Conservation (phyloP, 1,140 invertebrate species). For the Hesperophylax magnus region DNA sequence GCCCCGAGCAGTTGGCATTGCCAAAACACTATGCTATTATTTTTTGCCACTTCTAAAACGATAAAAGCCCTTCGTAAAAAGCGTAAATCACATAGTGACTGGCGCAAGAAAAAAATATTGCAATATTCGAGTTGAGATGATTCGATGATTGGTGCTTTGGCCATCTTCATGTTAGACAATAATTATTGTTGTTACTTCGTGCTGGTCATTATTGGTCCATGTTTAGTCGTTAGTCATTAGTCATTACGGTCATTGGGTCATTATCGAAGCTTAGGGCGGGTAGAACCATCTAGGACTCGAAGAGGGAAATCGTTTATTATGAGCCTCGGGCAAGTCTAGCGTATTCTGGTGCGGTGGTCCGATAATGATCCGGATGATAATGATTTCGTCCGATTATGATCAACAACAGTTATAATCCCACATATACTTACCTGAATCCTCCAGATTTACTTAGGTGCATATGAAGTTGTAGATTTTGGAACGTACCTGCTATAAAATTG, state of each 20-base stretch:
- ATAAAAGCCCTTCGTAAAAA: neutral
- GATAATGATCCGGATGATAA: neutral
- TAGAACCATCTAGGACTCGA: neutral
- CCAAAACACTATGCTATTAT: neutral
- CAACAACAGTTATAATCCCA: neutral
- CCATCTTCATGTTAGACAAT: neutral
- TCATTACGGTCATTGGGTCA: neutral
- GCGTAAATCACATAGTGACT: neutral
- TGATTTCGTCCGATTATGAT: constrained; percentile 1
- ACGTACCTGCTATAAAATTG: no score
- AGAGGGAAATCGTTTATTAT: neutral
- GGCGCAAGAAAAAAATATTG: neutral
- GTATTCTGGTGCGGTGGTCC: neutral
- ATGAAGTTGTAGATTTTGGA: no score
- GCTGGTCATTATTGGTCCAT: neutral
- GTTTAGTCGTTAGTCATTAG: constrained; percentile 1
- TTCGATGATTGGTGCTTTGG: no score
- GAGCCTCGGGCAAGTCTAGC: neutral
- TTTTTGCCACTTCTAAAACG: no score
- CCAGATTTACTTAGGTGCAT: neutral
- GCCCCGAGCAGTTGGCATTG: neutral
- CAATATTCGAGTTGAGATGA: no score
- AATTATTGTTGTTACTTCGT: neutral
- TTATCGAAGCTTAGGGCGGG: neutral
- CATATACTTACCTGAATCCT: neutral